Base-by-base conservation (phyloP, 1,140 invertebrate species). In the Brachionus calyciflorus region DNA sequence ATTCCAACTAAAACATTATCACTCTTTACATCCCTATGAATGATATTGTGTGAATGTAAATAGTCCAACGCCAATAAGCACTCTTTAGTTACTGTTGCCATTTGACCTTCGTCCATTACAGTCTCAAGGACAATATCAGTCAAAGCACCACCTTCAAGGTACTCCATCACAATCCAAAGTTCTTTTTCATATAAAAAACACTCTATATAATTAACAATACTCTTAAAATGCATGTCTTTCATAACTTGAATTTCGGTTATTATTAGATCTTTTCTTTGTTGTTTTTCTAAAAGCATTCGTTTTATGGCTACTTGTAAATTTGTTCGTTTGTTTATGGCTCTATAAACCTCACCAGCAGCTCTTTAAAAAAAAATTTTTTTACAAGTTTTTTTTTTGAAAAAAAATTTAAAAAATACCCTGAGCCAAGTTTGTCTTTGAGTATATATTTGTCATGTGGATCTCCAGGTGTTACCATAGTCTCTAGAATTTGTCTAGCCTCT, bases 41-140 rank as follows among this genome's bases (percentile, higher is more conserved):
- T 78, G 17, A 79, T 78, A 44, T 78, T 75, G 9, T 78, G 69
- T 26, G 41, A 51, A 57, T 79, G 78, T 2, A 79, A 33, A 60
- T 33, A 79, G 17, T 78, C 60, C 60, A 99, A 86, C 2, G 96
- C 96, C 84, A 96, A 93, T 55, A 99, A 85, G 55, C 82, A 98
- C 93, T 87, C 76, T 53, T 79, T 81, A 2, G 82, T 57, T 1
- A 85, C 81, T 1, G 82, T 77, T 40, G 84, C 83, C 76, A 84
- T 84, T 76, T 84, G 82, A 14, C 78, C 79, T 79, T 88, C 87
- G 57, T 86, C 85, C 81, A 88, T 83, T 44, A 87, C 83, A 1
- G 87, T 88, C 79, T 88, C 87, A 10, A 85, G 85, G 46, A 88
- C 87, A 76, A 88, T 87, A 79, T 88, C 87, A 0, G 87, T 88